A percentile compares a stretch with the other conserved stretches of the same genome.
Evolutionary conservation across 2,797 vertebrate genomes (phyloP).

Genomic region (Balearica regulorum): DNA sequence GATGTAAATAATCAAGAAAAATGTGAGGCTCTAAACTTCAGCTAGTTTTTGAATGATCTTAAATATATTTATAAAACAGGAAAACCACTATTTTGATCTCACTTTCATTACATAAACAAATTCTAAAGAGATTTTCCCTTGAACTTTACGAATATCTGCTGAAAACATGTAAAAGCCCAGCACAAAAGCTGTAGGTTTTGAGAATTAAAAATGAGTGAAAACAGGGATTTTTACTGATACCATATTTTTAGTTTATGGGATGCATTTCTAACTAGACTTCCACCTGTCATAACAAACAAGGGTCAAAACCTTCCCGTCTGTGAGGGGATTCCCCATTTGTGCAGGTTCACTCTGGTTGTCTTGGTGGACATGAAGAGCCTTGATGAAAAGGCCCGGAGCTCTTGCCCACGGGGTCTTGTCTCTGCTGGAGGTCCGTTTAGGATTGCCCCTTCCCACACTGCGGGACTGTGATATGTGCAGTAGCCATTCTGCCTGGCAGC

Average conservation of each 20-base stretch:
- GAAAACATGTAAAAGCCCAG: neutral
- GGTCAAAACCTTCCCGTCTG: neutral
- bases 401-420: accelerated
- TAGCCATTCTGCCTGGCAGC: neutral
- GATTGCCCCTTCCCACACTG: accelerated
- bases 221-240: neutral
- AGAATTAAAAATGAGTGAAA: neutral
- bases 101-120: neutral
- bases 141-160: neutral
- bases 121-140: neutral
- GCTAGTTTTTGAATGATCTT: neutral
- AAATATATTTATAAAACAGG: neutral
- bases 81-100: neutral
- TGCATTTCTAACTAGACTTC: neutral
- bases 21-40: neutral
- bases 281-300: neutral
- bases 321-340: neutral
- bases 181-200: neutral
- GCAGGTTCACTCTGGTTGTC: neutral
- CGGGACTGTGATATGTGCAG: neutral
- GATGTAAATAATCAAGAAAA: neutral
- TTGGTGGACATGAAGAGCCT: neutral
- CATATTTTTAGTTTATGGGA: neutral
- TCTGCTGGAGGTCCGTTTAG: neutral
- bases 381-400: neutral